Base-by-base conservation (phyloP, 1,140 invertebrate genomes). In the Drosophila guanche region DNA sequence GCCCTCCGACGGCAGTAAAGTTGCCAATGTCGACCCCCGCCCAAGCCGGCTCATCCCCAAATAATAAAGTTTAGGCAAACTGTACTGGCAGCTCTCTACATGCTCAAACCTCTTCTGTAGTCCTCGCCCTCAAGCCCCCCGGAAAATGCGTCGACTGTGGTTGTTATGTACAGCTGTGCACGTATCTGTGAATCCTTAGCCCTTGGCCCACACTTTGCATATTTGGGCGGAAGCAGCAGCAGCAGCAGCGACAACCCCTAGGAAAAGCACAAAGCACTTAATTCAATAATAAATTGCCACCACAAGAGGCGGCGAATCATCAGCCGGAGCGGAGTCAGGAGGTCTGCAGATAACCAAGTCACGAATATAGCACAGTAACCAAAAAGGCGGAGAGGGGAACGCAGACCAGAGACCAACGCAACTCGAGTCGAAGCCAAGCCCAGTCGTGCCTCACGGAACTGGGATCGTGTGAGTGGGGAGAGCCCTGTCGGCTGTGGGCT, bases 251-350 rank as follows among this genome's bases (percentile, higher is more conserved):
- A 56, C 76, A 76, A 79, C 78, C 85, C 83, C 75, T 54, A 54
- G 42, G 47, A 56, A 20, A 20, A 20, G 16, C 16, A 45, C 56
- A 70, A 71, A 88, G 63, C 83, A 79, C 83, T 88, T 88, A 88
- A 88, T 88, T 88, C 78, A 88, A 88, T 88, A 88, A 88, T 88
- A 88, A 88, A 88, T 88, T 88, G 83, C 78, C 83, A 68, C 65
- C 63, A 48, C 51, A 71, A 54, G 46, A 66, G 63, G 47, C 14
- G 71, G 51, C 65, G 62, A 47, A 37, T 37, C 16, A 14, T 43
- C 37, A 37, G 62, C 70, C 22, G 50, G 20, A 58, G 47, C 65
- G 53, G 55, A 72, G 59, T 33, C 52, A 46, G 57, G 56, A 59
- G 41, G 63, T 52, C 69, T 71, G 65, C 66, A 75, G 71, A 88